Percentiles rank a stretch among this genome's conserved stretches.
Evolutionary conservation across 2,797 vertebrate genomes (phyloP).

Genomic region (Bryconaethiops microstoma): DNA sequence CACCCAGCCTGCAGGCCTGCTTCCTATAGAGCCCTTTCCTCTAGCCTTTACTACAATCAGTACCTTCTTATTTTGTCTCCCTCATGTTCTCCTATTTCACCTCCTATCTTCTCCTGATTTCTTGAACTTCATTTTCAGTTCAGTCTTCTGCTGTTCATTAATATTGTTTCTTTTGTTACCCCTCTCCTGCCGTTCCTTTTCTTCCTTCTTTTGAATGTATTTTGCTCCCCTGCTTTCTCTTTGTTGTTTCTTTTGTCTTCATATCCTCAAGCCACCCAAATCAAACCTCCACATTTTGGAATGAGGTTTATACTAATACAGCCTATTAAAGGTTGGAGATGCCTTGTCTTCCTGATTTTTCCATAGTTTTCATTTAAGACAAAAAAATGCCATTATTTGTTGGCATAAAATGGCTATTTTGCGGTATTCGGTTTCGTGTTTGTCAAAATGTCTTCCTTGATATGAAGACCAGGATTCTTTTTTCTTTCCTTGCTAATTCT

Average conservation of each 20-base stretch:
- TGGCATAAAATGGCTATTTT: no score
- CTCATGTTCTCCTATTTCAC: no score
- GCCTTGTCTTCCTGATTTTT: background rate
- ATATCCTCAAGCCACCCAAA: background rate
- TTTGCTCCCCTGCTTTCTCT: conserved; percentile 14
- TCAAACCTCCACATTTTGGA: background rate
- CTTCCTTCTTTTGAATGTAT: background rate
- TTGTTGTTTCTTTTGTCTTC: background rate
- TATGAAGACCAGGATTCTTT: no score
- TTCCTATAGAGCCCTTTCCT: background rate
- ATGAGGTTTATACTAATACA: no score
- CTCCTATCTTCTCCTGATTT: background rate
- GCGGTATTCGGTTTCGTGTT: no score
- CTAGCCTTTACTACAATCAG: background rate
- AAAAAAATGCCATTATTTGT: no score
- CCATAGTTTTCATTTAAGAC: no score
- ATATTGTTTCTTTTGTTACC: conserved; percentile 5
- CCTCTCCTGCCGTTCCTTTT: background rate
- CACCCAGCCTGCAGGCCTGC: conserved; percentile 14
- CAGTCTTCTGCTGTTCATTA: background rate
- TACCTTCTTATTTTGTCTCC: background rate
- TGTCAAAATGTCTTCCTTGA: no score
- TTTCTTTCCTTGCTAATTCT: no score
- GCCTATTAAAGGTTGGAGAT: background rate
- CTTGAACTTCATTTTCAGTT: background rate